Percentiles rank a stretch among this genome's conserved stretches.
Conservation (phyloP, 2,113 vertebrate genomes). For the Carlito syrichta region DNA sequence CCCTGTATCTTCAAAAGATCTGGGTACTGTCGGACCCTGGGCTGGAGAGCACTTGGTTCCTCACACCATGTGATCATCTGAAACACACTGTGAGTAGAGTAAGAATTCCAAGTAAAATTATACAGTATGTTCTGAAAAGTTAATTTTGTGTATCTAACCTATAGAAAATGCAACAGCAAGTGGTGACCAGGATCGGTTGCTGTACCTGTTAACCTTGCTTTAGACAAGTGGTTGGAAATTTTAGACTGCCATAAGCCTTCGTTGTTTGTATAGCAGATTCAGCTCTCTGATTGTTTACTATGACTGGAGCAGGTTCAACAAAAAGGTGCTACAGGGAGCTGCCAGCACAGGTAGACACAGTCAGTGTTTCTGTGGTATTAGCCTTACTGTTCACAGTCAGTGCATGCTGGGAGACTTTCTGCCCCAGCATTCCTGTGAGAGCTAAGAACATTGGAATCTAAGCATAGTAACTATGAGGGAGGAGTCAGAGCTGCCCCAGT, state of each 20-base stretch:
- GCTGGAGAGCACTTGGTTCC: accelerated
- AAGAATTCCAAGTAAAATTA: not conserved
- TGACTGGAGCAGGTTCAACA: not conserved
- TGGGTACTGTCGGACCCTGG: no score
- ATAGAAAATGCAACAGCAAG: not conserved
- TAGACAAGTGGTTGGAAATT: not conserved
- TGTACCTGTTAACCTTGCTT: not conserved
- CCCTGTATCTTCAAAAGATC: not conserved
- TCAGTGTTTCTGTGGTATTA: not conserved
- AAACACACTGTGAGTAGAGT: not conserved
- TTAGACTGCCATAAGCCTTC: accelerated
- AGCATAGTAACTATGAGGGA: not conserved
- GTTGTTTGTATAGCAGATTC: not conserved
- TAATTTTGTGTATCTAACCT: not conserved
- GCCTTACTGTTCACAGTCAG: not conserved
- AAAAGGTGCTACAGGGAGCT: not conserved
- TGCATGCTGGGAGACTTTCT: not conserved
- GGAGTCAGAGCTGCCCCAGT: not conserved
- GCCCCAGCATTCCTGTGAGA: constrained; percentile 1
- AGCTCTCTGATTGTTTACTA: not conserved
- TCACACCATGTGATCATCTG: no score
- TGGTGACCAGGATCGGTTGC: not conserved
- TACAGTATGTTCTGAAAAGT: not conserved
- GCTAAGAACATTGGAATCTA: not conserved
- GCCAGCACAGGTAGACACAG: not conserved